Percentiles rank a stretch among this genome's conserved stretches.
phyloP scores from a whole-genome alignment of 2,888 invertebrate species.

The Ceramica pisi region DNA sequence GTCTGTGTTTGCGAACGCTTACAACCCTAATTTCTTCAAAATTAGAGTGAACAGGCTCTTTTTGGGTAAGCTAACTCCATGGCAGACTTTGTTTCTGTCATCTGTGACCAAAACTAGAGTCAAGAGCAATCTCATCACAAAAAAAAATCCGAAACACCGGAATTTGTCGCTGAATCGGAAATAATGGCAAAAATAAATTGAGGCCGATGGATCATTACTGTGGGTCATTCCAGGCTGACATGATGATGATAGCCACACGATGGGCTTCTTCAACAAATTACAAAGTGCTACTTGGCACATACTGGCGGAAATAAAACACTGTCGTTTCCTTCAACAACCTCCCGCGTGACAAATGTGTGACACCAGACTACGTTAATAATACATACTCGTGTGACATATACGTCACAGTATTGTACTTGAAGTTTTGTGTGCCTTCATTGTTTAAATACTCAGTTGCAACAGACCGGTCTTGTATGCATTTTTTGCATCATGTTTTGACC shows the following conservation, averaged over 20 bases:
- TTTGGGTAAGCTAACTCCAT: no score
- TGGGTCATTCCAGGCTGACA: not conserved
- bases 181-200: not conserved
- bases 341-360: conserved; percentile 13
- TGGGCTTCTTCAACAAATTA: not conserved
- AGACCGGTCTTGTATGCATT: conserved; percentile 11
- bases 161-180: not conserved
- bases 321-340: not conserved
- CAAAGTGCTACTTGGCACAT: not conserved
- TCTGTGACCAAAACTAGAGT: no score
- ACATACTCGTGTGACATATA: conserved; percentile 1
- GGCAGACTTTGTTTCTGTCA: no score
- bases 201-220: no score
- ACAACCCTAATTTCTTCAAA: no score
- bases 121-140: no score
- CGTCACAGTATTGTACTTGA: conserved; percentile 50
- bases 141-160: no score
- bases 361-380: not conserved
- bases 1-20: no score
- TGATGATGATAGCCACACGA: not conserved
- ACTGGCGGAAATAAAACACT: not conserved
- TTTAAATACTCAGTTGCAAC: conserved; percentile 33
- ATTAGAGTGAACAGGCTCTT: no score
- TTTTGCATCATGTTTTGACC: conserved; percentile 5
- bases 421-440: conserved; percentile 44